Conservation (phyloP, 1,140 invertebrate genomes). For the Hycleus cichorii region DNA sequence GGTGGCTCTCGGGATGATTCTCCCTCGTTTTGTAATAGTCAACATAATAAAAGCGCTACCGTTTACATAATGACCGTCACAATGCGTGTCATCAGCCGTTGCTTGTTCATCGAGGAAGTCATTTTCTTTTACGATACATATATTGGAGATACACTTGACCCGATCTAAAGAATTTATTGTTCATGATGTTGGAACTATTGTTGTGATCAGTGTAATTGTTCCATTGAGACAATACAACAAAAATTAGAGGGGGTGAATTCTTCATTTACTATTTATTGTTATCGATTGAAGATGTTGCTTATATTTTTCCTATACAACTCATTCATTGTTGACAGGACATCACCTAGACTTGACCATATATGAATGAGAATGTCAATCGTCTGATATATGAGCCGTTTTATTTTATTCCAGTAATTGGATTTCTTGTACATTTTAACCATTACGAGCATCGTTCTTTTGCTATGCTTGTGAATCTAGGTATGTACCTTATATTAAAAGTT, state of each 20-base stretch:
- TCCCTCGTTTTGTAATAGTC: background rate
- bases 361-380: constrained; percentile 1
- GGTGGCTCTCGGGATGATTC: constrained; percentile 1
- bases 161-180: constrained; percentile 30
- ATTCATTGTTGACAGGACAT: background rate
- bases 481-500: background rate
- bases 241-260: no score
- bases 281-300: no score
- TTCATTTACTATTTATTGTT: no score
- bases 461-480: constrained; percentile 2
- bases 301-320: no score
- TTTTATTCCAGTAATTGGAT: constrained; percentile 13
- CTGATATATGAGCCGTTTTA: constrained; percentile 10
- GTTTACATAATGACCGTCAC: constrained; percentile 39
- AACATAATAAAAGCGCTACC: constrained; percentile 31
- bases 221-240: no score
- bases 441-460: constrained; percentile 5
- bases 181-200: background rate
- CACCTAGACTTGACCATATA: constrained; percentile 10
- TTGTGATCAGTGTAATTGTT: no score
- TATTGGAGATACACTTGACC: constrained; percentile 32
- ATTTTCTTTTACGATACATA: constrained; percentile 27
- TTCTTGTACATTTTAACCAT: constrained; percentile 11
- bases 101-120: constrained; percentile 38
- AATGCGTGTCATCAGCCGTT: constrained; percentile 36